These are phyloP conservation scores for Carassius auratus DNA, from an alignment of 2,113 vertebrate species.

Conservation along the genomic window DNA sequence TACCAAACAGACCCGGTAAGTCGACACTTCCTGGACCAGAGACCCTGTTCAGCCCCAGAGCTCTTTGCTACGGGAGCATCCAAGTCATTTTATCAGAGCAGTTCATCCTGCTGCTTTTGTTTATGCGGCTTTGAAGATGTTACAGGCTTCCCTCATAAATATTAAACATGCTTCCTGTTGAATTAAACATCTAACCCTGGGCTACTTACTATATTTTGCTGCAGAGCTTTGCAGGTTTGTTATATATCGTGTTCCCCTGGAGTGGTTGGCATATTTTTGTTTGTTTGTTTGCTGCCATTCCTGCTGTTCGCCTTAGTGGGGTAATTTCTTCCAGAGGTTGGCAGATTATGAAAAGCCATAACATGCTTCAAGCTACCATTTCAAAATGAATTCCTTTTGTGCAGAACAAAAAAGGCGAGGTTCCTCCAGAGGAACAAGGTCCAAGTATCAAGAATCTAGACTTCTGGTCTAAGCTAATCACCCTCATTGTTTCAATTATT, in stretches of 20 bases:
- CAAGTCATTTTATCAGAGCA: conserved; percentile 13
- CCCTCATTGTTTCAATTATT: conserved; percentile 96
- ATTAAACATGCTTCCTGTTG: conserved; percentile 63
- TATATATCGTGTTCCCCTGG: conserved; percentile 58
- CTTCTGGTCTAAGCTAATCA: conserved; percentile 99
- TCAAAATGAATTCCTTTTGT: conserved; percentile 47
- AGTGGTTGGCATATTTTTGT: conserved; percentile 25
- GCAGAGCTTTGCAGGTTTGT: conserved; percentile 56
- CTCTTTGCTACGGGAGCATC: neutral
- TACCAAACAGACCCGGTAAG: conserved; percentile 90
- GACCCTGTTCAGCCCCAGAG: neutral
- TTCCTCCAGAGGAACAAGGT: conserved; percentile 94
- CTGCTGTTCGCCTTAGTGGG: neutral
- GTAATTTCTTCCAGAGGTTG: conserved; percentile 16
- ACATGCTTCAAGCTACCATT: neutral
- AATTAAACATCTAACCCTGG: conserved; percentile 67
- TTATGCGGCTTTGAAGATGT: conserved; percentile 59
- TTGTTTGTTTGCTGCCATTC: conserved; percentile 22
- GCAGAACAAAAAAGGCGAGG: conserved; percentile 90
- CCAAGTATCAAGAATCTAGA: conserved; percentile 99
- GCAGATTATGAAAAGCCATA: neutral
- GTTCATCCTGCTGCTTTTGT: conserved; percentile 49
- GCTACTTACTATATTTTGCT: conserved; percentile 62
- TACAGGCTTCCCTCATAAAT: conserved; percentile 57
- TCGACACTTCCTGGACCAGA: neutral